A percentile compares a stretch with the other conserved stretches of the same genome.
These are phyloP conservation scores for Amyelois transitella DNA, from an alignment of 1,140 invertebrate genomes.

Conservation along the genomic window DNA sequence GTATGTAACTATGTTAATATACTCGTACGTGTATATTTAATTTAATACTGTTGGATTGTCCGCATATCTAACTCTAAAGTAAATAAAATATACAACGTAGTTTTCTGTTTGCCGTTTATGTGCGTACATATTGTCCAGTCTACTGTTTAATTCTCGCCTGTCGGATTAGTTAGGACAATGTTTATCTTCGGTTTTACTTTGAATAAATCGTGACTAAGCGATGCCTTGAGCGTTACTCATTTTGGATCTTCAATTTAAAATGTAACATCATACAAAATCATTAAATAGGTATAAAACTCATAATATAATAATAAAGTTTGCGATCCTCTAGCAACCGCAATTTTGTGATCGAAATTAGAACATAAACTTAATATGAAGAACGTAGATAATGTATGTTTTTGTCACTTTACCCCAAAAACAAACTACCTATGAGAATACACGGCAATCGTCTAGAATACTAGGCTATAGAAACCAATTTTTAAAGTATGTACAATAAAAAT, in stretches of 20 bases:
- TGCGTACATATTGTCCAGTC: background rate
- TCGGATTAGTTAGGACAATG: constrained; percentile 34
- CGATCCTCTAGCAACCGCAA: too few relatives aligned
- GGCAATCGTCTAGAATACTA: too few relatives aligned
- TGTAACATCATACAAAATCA: background rate
- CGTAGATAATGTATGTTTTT: too few relatives aligned
- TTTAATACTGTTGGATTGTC: background rate
- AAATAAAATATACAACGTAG: background rate
- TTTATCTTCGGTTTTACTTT: constrained; percentile 36
- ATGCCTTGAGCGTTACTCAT: constrained; percentile 10
- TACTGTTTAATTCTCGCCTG: constrained; percentile 11
- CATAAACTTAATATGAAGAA: too few relatives aligned
- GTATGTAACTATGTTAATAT: background rate
- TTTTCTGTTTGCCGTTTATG: background rate
- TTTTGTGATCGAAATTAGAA: too few relatives aligned
- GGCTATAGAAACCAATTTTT: too few relatives aligned
- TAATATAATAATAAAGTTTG: too few relatives aligned
- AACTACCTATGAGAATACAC: too few relatives aligned
- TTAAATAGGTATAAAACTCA: too few relatives aligned
- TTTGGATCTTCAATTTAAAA: background rate
- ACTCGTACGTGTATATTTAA: background rate
- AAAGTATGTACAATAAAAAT: too few relatives aligned
- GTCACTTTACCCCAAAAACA: too few relatives aligned
- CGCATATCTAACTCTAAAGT: background rate
- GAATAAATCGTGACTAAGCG: constrained; percentile 32